Evolutionary conservation across 92 coral and sea anemone species (phyloP), one percentile per base, ranked within the genome.

Genomic region (Bergia sp.): DNA sequence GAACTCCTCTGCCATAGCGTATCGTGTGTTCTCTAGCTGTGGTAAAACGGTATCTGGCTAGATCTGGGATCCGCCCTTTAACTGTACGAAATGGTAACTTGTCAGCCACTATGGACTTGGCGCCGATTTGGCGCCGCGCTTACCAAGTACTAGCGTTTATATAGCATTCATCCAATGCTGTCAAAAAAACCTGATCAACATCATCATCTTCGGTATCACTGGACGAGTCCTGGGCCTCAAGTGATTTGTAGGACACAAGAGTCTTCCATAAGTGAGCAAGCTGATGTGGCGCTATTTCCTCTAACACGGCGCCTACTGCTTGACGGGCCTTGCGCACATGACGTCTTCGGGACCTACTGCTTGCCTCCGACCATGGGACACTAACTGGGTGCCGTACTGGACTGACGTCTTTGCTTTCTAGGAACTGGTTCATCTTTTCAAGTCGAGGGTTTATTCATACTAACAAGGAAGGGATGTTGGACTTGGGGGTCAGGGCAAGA

Each of bases 291-390:
- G 93, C 93, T 69, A 91, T 88, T 80, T 91, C 93, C 44, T 87
- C 91, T 88, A 91, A 65, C 49, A 91, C 93, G 84, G 91, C 91
- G 76, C 77, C 83, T 44, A 91, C 92, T 66, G 91, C 91, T 82
- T 91, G 93, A 69, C 91, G 43, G 80, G 93, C 91, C 86, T 91
- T 91, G 80, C 93, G 93, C 76, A 86, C 86, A 91, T 91, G 89
- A 47, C 91, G 89, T 76, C 93, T 72, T 65, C 80, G 78, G 37
- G 91, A 83, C 81, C 93, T 72, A 45, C 57, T 80, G 67, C 88
- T 91, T 71, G 93, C 91, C 75, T 91, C 85, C 65, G 81, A 65
- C 93, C 93, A 91, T 80, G 93, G 88, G 37, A 86, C 55, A 42
- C 83, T 80, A 72, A 77, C 79, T n/a, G 85, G 79, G 74, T 81